Percentiles rank a stretch among this genome's conserved stretches.
These are phyloP conservation scores for Neolamprologus ventralis DNA, from an alignment of 2,113 vertebrate genomes.

Conservation along the genomic window DNA sequence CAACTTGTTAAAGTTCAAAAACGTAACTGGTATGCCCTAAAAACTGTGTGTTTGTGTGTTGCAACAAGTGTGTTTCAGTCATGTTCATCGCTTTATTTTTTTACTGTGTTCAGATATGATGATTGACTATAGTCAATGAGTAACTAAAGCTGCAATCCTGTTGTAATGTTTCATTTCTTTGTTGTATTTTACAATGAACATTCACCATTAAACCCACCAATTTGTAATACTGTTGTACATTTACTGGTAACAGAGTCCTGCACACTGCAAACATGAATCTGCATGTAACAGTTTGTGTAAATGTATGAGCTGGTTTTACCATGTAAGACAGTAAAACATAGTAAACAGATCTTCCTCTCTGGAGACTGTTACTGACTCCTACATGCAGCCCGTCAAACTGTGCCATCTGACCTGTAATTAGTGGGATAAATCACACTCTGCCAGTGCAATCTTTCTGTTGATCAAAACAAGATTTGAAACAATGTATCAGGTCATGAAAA, in stretches of 20 bases:
- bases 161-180: background rate
- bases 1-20: background rate
- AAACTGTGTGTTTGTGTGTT: background rate
- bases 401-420: background rate
- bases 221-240: background rate
- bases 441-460: background rate
- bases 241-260: background rate
- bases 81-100: background rate
- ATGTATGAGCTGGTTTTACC: background rate
- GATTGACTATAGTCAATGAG: background rate
- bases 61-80: background rate
- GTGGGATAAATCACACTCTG: background rate
- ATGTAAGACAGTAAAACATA: background rate
- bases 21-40: background rate
- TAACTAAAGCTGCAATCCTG: background rate
- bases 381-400: background rate
- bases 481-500: background rate
- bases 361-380: background rate
- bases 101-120: background rate
- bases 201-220: background rate
- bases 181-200: background rate
- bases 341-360: background rate
- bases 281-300: background rate
- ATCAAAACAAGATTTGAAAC: background rate
- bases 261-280: background rate